Evolutionary conservation across 2,888 invertebrate species (phyloP).

Genomic region (Seira sanloemensis): DNA sequence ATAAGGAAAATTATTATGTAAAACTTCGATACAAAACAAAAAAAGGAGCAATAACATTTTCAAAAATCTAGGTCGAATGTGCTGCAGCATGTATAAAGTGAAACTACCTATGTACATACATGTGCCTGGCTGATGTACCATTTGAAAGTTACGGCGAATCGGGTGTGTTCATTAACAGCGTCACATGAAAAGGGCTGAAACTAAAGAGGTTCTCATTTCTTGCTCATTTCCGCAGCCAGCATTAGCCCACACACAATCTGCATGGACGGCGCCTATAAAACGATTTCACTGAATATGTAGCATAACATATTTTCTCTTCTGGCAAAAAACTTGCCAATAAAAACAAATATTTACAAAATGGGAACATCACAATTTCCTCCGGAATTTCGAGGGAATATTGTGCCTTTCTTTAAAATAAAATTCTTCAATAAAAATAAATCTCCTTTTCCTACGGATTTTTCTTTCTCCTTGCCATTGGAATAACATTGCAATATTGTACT

Average conservation of each 20-base stretch:
- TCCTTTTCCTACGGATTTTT: constrained; percentile 4
- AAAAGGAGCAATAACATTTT: background rate
- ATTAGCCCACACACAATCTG: no score
- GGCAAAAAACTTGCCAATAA: background rate
- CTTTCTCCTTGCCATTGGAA: background rate
- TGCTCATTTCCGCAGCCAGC: no score
- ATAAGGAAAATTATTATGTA: no score
- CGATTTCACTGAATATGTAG: background rate
- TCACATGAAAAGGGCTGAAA: no score
- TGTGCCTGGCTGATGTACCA: no score
- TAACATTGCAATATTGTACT: background rate
- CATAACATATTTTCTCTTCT: constrained; percentile 4
- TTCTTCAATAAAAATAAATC: constrained; percentile 1
- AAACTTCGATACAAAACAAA: background rate
- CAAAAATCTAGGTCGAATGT: no score
- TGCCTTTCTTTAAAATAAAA: background rate
- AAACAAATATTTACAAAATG: background rate
- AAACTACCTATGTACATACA: no score
- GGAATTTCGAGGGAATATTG: background rate
- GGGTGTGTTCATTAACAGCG: no score
- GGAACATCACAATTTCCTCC: background rate
- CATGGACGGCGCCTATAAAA: no score
- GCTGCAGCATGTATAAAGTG: no score
- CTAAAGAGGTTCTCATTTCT: no score
- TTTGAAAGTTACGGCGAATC: no score